phyloP scores from a whole-genome alignment of 2,888 invertebrate species.

The Conchocele bisecta region DNA sequence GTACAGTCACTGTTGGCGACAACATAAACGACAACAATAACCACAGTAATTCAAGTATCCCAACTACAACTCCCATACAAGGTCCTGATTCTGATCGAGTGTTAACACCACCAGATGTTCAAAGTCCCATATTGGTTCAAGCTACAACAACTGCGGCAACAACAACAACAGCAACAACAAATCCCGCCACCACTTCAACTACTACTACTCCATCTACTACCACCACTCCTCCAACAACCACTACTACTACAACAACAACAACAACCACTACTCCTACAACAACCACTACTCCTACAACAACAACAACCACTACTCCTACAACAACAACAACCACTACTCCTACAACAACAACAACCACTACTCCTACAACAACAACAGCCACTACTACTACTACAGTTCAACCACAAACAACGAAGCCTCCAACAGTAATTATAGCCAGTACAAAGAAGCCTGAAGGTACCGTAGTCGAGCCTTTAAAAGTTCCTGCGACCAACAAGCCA shows the following conservation, averaged over 20 bases:
- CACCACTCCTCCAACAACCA: not conserved
- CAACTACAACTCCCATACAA: too few species aligned
- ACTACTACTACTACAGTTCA: conserved; percentile 18
- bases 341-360: conserved; percentile 36
- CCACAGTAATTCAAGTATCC: too few species aligned
- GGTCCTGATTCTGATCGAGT: too few species aligned
- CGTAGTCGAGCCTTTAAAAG: conserved; percentile 11
- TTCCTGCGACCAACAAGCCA: conserved; percentile 14
- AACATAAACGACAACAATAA: not conserved
- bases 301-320: conserved; percentile 12
- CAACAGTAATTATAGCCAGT: conserved; percentile 19
- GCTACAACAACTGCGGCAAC: too few species aligned
- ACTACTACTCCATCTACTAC: too few species aligned
- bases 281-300: conserved; percentile 11
- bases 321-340: conserved; percentile 27
- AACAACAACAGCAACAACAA: too few species aligned
- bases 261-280: not conserved
- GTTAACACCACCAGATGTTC: too few species aligned
- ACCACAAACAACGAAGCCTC: conserved; percentile 18
- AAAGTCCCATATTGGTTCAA: too few species aligned
- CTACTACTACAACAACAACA: conserved; percentile 3
- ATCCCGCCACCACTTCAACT: too few species aligned
- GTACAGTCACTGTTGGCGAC: not conserved
- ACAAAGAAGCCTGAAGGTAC: conserved; percentile 18
- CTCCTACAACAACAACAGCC: conserved; percentile 27